Evolutionary conservation across 2,888 invertebrate species (phyloP), one percentile per base, ranked within the genome.

Genomic region (Calameuta filiformis): DNA sequence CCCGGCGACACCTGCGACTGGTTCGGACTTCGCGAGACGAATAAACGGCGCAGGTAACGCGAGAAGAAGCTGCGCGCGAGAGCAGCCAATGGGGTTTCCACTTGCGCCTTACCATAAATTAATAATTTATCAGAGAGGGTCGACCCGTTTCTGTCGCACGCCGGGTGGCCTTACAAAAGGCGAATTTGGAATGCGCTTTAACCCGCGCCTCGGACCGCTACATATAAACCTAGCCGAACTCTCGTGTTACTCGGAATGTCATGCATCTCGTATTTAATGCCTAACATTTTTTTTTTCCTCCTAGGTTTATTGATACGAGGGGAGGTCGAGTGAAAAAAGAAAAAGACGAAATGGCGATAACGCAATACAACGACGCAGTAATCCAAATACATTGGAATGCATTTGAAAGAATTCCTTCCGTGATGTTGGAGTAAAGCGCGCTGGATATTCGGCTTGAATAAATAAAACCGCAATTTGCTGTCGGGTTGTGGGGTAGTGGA

Each of bases 381-480:
- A 56, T 56, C 40, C 40, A 56, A 56, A 23, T 56, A 56, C 23
- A 56, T 56, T 23, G 40, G 23, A 40, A 40, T 40, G 23, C 40
- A 56, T 56, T 56, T 23, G 11, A 34, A 73, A 23, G 31, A 73
- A 73, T 33, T 73, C 15, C 40, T 23, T 6, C 23, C 40, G 23
- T 23, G 40, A 71, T 9, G 71, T 71, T 3, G 3, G 12, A 77
- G 33, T 15, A 30, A 75, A 71, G 56, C 77, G 11, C 23, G 73
- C 31, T 35, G 77, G 31, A 74, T 73, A 77, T 77, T 68, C 35
- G 35, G 33, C 73, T 69, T 77, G 31, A 77, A 77, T 77, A 74
- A 77, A 77, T 77, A 74, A 77, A 77, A 74, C n/a, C 31, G 77
- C 77, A 77, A 77, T 77, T 75, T 77, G 75, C 75, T n/a, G 68